phyloP scores from a whole-genome alignment of 2,888 invertebrate genomes.

The Morpho achilles region DNA sequence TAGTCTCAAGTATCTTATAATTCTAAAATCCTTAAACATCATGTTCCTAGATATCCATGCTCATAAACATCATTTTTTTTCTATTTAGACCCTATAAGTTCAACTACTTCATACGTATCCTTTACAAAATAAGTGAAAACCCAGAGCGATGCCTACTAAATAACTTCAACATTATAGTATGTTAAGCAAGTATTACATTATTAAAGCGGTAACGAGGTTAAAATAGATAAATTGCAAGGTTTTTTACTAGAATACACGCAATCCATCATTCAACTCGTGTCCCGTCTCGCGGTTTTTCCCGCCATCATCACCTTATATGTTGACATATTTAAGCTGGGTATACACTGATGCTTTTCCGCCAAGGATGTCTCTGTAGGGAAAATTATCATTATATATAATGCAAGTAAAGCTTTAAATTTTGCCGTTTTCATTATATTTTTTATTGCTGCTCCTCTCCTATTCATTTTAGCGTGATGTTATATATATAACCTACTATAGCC shows the following conservation, averaged over 20 bases:
- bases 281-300: slow-evolving; percentile 14
- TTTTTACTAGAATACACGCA: slow-evolving; percentile 6
- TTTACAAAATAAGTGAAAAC: not conserved
- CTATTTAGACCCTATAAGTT: no score
- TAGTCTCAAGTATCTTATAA: no score
- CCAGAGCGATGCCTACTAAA: not conserved
- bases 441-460: no score
- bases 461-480: no score
- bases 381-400: no score
- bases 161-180: slow-evolving; percentile 5
- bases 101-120: not conserved
- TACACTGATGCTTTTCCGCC: not conserved
- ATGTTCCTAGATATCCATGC: no score
- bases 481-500: no score
- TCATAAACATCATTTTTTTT: no score
- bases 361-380: not conserved
- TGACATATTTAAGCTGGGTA: not conserved
- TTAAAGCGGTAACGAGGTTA: slow-evolving; percentile 10
- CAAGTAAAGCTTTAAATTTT: no score
- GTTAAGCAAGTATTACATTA: slow-evolving; percentile 5
- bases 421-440: no score
- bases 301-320: slow-evolving; percentile 3
- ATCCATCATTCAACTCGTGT: slow-evolving; percentile 13
- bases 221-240: slow-evolving; percentile 1
- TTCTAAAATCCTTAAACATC: no score